Percentiles rank a stretch among this genome's conserved stretches.
These are phyloP conservation scores for Scaeva pyrastri DNA, from an alignment of 2,888 invertebrate genomes.

Conservation along the genomic window DNA sequence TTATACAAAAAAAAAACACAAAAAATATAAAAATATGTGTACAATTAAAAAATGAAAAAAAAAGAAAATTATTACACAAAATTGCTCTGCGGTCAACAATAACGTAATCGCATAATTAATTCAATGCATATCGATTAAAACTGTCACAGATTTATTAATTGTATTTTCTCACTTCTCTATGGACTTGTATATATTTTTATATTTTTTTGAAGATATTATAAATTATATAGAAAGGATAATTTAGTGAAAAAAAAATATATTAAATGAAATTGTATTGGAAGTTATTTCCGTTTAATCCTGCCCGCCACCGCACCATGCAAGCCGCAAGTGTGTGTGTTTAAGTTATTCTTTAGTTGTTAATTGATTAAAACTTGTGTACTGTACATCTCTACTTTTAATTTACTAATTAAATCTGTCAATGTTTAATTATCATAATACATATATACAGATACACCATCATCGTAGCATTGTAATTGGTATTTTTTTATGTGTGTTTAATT, in stretches of 20 bases:
- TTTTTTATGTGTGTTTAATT: constrained; percentile 11
- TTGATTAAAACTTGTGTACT: constrained; percentile 26
- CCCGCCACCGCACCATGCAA: too few relatives aligned
- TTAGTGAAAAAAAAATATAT: too few relatives aligned
- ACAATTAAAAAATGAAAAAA: background rate
- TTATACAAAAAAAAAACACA: background rate
- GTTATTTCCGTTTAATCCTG: background rate
- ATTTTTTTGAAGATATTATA: background rate
- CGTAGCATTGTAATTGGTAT: constrained; percentile 17
- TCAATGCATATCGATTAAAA: constrained; percentile 46
- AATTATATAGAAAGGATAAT: too few relatives aligned
- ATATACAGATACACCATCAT: background rate
- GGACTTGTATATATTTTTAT: background rate
- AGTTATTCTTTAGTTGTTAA: constrained; percentile 25
- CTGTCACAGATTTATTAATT: constrained; percentile 60
- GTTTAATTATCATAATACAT: constrained; percentile 52
- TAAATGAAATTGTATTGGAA: background rate
- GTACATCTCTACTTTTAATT: constrained; percentile 49
- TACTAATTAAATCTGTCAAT: constrained; percentile 69
- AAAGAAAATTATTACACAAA: background rate
- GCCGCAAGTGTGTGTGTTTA: background rate
- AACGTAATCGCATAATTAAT: constrained; percentile 46
- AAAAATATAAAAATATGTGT: background rate
- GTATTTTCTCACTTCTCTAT: constrained; percentile 18
- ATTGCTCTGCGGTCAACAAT: constrained; percentile 11